Evolutionary conservation across 92 coral and sea anemone genomes (phyloP).

Genomic region (Muricea muricata): DNA sequence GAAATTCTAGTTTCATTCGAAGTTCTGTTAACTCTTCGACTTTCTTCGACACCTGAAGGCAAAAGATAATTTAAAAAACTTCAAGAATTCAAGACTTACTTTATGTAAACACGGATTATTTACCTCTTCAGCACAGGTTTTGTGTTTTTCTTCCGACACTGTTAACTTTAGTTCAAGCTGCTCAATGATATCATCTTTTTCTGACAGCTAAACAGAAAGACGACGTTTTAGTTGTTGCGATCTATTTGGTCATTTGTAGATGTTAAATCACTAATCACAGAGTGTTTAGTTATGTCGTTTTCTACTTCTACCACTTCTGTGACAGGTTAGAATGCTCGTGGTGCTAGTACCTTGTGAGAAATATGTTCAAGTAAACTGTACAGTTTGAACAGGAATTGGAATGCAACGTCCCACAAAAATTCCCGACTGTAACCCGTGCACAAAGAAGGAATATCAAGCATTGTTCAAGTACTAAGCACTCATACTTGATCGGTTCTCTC

Average conservation of each 20-base stretch:
- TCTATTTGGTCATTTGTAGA: too few relatives aligned
- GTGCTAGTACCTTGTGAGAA: too few relatives aligned
- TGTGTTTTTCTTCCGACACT: slow-evolving; percentile 91
- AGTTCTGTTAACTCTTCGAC: slow-evolving; percentile 88
- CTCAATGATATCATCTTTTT: slow-evolving; percentile 80
- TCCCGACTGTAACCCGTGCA: too few relatives aligned
- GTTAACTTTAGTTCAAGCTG: slow-evolving; percentile 83
- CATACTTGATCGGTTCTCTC: slow-evolving; percentile 17
- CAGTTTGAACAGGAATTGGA: too few relatives aligned
- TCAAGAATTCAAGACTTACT: too few relatives aligned
- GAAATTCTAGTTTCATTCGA: slow-evolving; percentile 88
- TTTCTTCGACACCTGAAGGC: slow-evolving; percentile 83
- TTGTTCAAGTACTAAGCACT: not conserved
- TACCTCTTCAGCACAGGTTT: slow-evolving; percentile 93
- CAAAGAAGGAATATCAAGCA: not conserved
- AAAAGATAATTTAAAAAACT: not conserved
- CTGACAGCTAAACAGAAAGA: slow-evolving; percentile 69
- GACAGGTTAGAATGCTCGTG: too few relatives aligned
- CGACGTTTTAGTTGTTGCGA: too few relatives aligned
- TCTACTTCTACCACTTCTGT: too few relatives aligned
- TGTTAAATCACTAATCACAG: too few relatives aligned
- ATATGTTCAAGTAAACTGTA: too few relatives aligned
- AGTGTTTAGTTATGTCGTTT: too few relatives aligned
- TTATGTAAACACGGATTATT: not conserved
- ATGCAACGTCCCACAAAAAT: too few relatives aligned